A percentile compares a stretch with the other conserved stretches of the same genome.
Evolutionary conservation across 2,888 invertebrate genomes (phyloP).

Genomic region (Anticlea derivata): DNA sequence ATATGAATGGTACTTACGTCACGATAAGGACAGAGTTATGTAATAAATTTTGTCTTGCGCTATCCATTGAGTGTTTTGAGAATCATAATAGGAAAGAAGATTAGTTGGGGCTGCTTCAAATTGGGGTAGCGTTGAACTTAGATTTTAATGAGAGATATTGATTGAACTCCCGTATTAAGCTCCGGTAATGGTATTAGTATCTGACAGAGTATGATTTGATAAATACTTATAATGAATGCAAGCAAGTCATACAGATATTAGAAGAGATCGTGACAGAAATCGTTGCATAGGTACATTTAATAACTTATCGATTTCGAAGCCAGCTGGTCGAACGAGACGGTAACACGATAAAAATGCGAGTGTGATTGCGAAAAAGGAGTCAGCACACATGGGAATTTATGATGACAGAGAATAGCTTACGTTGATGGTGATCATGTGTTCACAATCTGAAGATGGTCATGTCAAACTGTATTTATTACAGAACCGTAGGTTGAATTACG

Average conservation of each 20-base stretch:
- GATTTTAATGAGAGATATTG: constrained; percentile 12
- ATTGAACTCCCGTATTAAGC: background rate
- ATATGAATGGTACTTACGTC: constrained; percentile 60
- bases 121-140: constrained; percentile 13
- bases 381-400: constrained; percentile 28
- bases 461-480: constrained; percentile 55
- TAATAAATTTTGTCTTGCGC: constrained; percentile 50
- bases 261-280: background rate
- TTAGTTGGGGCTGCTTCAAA: constrained; percentile 7
- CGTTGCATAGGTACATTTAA: constrained; percentile 41
- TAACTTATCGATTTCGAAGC: constrained; percentile 68
- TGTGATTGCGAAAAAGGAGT: constrained; percentile 28
- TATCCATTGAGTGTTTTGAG: constrained; percentile 20
- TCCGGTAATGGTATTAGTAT: background rate
- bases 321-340: constrained; percentile 52
- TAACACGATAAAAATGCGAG: constrained; percentile 53
- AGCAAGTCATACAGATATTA: background rate
- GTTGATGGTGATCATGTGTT: constrained; percentile 69
- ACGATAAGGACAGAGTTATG: constrained; percentile 66
- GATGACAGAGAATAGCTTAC: constrained; percentile 53
- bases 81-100: constrained; percentile 7
- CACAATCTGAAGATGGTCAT: constrained; percentile 57
- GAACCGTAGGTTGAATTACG: constrained; percentile 46
- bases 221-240: constrained; percentile 11
- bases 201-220: background rate